Percentiles rank a stretch among this genome's conserved stretches.
These are phyloP conservation scores for Argyrosomus japonicus DNA, from an alignment of 2,113 vertebrate genomes.

Conservation along the genomic window DNA sequence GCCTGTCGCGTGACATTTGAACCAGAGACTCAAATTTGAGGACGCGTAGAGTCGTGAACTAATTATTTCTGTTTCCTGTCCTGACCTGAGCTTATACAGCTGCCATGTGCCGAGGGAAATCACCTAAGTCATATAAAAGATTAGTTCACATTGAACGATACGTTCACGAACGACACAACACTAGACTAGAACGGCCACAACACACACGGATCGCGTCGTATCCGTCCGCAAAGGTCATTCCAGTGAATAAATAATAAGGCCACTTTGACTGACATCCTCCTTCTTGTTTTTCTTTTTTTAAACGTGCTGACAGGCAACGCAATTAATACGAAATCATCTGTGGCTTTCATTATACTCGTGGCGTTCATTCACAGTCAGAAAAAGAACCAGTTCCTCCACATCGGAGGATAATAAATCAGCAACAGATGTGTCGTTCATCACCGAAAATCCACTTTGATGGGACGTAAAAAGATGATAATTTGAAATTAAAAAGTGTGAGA, in stretches of 20 bases:
- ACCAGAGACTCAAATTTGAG: too few species aligned
- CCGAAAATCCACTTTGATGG: not conserved
- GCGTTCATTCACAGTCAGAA: constrained; percentile 6
- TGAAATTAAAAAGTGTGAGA: not conserved
- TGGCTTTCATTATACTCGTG: not conserved
- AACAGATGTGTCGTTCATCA: not conserved
- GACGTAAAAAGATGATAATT: not conserved
- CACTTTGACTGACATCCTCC: not conserved
- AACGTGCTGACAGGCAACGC: not conserved
- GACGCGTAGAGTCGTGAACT: too few species aligned
- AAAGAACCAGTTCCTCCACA: not conserved
- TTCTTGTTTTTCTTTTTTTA: not conserved
- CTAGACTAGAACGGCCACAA: too few species aligned
- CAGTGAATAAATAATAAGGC: not conserved
- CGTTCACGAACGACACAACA: too few species aligned
- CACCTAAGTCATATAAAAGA: too few species aligned
- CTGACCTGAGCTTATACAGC: too few species aligned
- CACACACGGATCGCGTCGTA: too few species aligned
- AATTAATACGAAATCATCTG: constrained; percentile 34
- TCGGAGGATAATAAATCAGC: constrained; percentile 4
- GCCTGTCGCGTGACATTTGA: too few species aligned
- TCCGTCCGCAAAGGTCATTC: too few species aligned
- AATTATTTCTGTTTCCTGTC: too few species aligned
- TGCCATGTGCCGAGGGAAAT: too few species aligned
- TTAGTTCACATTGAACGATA: too few species aligned